Percentiles rank a stretch among this genome's conserved stretches.
phyloP scores from a whole-genome alignment of 2,113 vertebrate species.

The Varanus salvator region DNA sequence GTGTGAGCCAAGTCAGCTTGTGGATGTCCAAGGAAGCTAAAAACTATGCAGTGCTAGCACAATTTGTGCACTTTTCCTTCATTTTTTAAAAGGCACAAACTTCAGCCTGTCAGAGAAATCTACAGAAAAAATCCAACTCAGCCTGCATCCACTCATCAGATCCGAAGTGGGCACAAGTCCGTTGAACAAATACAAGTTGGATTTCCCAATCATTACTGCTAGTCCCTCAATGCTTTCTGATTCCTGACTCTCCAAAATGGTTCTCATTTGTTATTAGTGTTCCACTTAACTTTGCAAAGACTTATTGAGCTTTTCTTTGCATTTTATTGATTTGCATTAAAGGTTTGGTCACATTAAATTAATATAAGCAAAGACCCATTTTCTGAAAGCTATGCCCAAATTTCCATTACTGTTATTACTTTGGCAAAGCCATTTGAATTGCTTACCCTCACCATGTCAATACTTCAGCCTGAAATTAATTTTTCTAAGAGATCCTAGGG shows the following conservation, averaged over 20 bases:
- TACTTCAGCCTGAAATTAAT: conserved; percentile 35
- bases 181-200: too few species aligned
- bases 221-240: too few species aligned
- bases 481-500: conserved; percentile 12
- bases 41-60: too few species aligned
- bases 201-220: too few species aligned
- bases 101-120: too few species aligned
- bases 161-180: too few species aligned
- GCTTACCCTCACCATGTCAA: background rate
- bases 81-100: too few species aligned
- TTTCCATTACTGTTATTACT: conserved; percentile 61
- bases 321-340: conserved; percentile 23
- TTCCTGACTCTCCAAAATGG: rapidly evolving
- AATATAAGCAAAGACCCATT: conserved; percentile 32
- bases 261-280: conserved; percentile 9
- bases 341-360: conserved; percentile 40
- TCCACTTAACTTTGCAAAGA: conserved; percentile 15
- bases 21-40: too few species aligned
- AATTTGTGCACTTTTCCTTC: too few species aligned
- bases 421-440: conserved; percentile 49
- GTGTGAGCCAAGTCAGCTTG: too few species aligned
- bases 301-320: background rate
- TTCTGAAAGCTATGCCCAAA: conserved; percentile 32
- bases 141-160: too few species aligned
- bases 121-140: too few species aligned